These are phyloP conservation scores for Smithornis capensis DNA, from an alignment of 2,113 vertebrate genomes.

Conservation along the genomic window DNA sequence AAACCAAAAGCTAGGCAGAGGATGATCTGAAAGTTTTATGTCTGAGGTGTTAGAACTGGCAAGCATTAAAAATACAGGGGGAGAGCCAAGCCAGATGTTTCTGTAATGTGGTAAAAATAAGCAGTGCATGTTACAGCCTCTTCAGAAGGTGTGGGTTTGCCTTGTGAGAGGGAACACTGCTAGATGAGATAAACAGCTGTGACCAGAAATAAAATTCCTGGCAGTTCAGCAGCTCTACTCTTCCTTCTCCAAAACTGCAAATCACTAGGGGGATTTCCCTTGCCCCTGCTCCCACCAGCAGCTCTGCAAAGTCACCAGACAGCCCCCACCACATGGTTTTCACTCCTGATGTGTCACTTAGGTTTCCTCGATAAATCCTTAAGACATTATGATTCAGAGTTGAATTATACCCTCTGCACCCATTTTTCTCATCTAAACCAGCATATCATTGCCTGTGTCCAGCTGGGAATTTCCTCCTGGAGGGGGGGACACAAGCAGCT, in stretches of 20 bases:
- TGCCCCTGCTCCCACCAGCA: constrained; percentile 27
- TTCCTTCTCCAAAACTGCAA: constrained; percentile 66
- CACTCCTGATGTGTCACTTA: neutral
- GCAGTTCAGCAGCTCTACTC: constrained; percentile 43
- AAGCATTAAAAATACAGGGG: neutral
- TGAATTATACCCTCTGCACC: neutral
- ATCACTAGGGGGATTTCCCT: constrained; percentile 68
- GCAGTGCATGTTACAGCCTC: constrained; percentile 53
- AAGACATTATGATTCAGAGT: neutral
- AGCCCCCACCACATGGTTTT: constrained; percentile 22
- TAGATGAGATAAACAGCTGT: constrained; percentile 73
- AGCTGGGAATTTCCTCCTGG: neutral
- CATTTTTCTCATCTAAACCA: neutral
- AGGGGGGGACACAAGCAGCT: neutral
- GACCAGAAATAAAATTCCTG: constrained; percentile 68
- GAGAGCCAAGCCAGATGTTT: neutral
- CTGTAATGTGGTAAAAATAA: constrained; percentile 56
- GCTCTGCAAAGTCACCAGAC: constrained; percentile 64
- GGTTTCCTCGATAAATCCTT: neutral
- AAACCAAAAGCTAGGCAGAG: neutral
- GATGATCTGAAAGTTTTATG: constrained; percentile 29
- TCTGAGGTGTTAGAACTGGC: constrained; percentile 68
- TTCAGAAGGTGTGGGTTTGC: constrained; percentile 45
- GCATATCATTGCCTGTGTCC: neutral
- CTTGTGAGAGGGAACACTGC: constrained; percentile 18